Conservation (phyloP, 2,888 invertebrate species). For the Priocnemis perturbator region DNA sequence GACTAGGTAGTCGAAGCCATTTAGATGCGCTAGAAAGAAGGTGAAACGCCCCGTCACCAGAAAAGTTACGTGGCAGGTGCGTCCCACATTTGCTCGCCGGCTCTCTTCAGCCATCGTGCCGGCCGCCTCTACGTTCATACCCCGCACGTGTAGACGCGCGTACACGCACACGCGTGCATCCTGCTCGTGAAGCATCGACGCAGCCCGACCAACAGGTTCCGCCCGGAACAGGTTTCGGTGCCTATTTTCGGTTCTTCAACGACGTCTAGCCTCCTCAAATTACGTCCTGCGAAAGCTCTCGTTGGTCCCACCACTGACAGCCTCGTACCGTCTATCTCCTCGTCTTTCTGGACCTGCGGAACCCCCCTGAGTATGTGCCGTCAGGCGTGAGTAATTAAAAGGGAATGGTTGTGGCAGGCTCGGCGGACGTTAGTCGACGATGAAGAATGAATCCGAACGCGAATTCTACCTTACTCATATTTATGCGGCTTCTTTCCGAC, state of each 20-base stretch:
- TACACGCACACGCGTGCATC: constrained; percentile 7
- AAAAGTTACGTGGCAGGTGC: constrained; percentile 60
- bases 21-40: constrained; percentile 28
- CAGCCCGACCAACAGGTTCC: constrained; percentile 51
- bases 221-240: constrained; percentile 50
- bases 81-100: constrained; percentile 27
- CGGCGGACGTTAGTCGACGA: not conserved
- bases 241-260: constrained; percentile 48
- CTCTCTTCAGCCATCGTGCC: too few species aligned
- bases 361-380: not conserved
- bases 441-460: not conserved
- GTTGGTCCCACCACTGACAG: constrained; percentile 2
- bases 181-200: constrained; percentile 17
- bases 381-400: constrained; percentile 33
- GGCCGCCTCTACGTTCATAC: too few species aligned
- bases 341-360: not conserved
- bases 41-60: constrained; percentile 44
- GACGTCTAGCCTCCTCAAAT: constrained; percentile 45
- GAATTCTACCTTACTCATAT: not conserved
- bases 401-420: constrained; percentile 15
- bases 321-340: constrained; percentile 23
- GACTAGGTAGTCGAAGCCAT: too few species aligned
- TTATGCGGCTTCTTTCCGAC: not conserved
- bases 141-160: not conserved
- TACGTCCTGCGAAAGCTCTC: constrained; percentile 32